Evolutionary conservation across 1,140 invertebrate genomes (phyloP).

Genomic region (Drosophila bifasciata): DNA sequence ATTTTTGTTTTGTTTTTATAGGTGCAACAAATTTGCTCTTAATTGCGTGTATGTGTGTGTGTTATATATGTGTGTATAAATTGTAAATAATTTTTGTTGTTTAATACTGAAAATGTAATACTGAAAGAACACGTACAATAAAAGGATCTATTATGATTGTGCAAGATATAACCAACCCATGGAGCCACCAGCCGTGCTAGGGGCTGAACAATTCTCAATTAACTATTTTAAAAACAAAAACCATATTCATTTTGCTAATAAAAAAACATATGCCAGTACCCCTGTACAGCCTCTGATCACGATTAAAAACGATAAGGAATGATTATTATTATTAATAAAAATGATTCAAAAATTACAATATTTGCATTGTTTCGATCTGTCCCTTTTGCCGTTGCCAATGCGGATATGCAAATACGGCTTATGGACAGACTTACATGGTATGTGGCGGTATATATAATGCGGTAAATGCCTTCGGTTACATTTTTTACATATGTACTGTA

Average conservation of each 20-base stretch:
- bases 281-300: no score
- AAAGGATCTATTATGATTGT: slow-evolving; percentile 45
- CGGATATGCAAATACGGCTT: not conserved
- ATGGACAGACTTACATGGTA: not conserved
- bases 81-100: slow-evolving; percentile 27
- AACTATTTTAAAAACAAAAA: slow-evolving; percentile 33
- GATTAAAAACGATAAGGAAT: no score
- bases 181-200: no score
- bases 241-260: slow-evolving; percentile 33
- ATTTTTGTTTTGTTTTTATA: slow-evolving; percentile 23
- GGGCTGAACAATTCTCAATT: slow-evolving; percentile 26
- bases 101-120: slow-evolving; percentile 44
- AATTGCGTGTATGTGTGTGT: not conserved
- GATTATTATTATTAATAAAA: no score
- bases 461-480: slow-evolving; percentile 32
- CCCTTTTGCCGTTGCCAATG: not conserved
- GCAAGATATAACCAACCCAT: slow-evolving; percentile 7
- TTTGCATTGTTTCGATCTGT: no score
- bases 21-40: slow-evolving; percentile 58
- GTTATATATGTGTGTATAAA: slow-evolving; percentile 23
- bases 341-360: no score
- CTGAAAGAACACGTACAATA: slow-evolving; percentile 26
- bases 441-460: slow-evolving; percentile 21
- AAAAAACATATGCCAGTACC: slow-evolving; percentile 25
- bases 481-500: slow-evolving; percentile 2